Evolutionary conservation across 2,888 invertebrate genomes (phyloP), one percentile per base, ranked within the genome.

Genomic region (Drosophila suboccidentalis): DNA sequence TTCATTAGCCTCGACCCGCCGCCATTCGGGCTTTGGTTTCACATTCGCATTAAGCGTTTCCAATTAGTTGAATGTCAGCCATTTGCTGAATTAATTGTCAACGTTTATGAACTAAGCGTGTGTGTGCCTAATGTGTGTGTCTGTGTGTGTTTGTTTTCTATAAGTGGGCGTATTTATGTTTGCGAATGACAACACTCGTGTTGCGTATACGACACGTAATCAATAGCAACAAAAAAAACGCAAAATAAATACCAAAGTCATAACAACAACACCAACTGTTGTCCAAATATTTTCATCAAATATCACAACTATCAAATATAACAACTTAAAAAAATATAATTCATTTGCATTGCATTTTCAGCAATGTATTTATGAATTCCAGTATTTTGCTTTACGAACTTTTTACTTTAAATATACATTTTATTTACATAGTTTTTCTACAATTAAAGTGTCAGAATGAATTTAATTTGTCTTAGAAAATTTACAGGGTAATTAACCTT

Each of bases 31-130:
- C 63, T 75, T 75, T 73, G 76, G 71, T 59, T 85, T 85, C 69
- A 26, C 74, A 74, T 73, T 72, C 71, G 61, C 78, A 86, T 78
- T 90, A 86, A 82, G 75, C 84, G 78, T 72, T 86, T 87, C 87
- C 89, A 86, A 86, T 86, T 86, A 88, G 90, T 76, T 71, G 70
- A 86, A 90, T 89, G 73, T 70, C 74, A 57, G 74, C 70, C 81
- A 86, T 83, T 88, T 80, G 68, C 80, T 64, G 69, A 69, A 90
- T 80, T 86, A 86, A 90, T 87, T 90, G 90, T 89, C 78, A 88
- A 73, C 90, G 84, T 72, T 89, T 90, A 89, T 84, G 86, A 89
- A 75, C 71, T 89, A 73, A 85, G 54, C 59, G 67, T 59, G 67
- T 59, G 60, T 36, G 26, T 54, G 39, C 39, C 49, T 15, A 10